phyloP scores from a whole-genome alignment of 37 sponge, comb jelly and placozoan species.

The Mnemiopsis leidyi region DNA sequence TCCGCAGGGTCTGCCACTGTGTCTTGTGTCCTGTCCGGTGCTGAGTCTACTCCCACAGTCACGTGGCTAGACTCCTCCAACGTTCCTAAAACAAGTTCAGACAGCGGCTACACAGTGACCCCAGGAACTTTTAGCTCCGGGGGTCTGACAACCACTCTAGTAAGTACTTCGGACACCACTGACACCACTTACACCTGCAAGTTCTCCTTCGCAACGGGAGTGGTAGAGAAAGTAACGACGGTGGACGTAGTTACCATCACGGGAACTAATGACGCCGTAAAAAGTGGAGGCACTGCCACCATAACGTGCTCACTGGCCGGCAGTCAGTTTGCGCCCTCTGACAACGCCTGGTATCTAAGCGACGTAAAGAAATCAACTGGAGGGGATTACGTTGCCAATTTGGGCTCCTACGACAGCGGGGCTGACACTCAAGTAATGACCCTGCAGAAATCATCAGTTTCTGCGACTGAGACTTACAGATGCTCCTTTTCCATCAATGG shows the following conservation, averaged over 20 bases:
- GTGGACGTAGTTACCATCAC: slow-evolving; percentile 1
- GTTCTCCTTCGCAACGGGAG: background rate
- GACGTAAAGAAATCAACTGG: too few species aligned
- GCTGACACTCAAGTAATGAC: background rate
- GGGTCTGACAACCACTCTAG: too few species aligned
- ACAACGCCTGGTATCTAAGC: too few species aligned
- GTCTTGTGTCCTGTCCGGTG: background rate
- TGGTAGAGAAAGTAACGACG: background rate
- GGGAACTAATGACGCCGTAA: background rate
- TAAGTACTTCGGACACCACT: background rate
- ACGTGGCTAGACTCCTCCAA: too few species aligned
- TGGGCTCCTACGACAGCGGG: background rate
- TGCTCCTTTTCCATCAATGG: background rate
- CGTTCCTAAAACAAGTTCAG: too few species aligned
- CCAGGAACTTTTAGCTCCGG: too few species aligned
- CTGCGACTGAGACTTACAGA: background rate
- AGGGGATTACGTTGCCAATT: background rate
- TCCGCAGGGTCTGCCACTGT: background rate
- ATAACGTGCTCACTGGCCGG: background rate
- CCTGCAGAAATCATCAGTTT: background rate
- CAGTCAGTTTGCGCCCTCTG: too few species aligned
- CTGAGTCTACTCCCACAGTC: too few species aligned
- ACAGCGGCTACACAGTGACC: too few species aligned
- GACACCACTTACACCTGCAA: background rate
- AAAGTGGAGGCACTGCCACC: background rate